Conservation (phyloP, 92 coral and sea anemone genomes). For the Diadumene lineata region DNA sequence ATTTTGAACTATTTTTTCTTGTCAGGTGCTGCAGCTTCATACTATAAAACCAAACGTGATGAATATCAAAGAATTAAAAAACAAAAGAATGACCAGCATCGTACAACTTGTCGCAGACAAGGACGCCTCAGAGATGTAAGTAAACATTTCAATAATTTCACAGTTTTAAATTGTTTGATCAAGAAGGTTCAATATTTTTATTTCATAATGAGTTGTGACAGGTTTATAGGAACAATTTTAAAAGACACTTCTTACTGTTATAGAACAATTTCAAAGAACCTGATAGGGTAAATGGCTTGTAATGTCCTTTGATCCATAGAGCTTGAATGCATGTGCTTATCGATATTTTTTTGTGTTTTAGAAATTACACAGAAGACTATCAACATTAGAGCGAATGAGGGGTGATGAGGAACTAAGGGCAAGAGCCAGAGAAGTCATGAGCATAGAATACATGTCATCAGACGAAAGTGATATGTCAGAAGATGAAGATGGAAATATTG, state of each 20-base stretch:
- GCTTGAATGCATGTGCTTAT: not conserved
- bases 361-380: conserved; percentile 10
- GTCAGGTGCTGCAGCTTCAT: not conserved
- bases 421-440: not conserved
- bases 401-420: not conserved
- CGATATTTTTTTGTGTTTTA: not conserved
- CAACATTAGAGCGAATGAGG: not conserved
- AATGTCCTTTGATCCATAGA: no score
- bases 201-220: no score
- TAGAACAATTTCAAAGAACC: not conserved
- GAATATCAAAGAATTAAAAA: not conserved
- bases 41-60: not conserved
- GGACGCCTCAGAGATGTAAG: conserved; percentile 52
- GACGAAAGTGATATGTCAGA: conserved; percentile 21
- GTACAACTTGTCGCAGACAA: conserved; percentile 35
- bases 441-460: not conserved
- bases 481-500: conserved; percentile 24
- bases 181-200: no score
- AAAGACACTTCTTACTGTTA: not conserved
- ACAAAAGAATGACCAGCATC: conserved; percentile 27
- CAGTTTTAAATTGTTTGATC: no score
- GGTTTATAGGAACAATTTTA: no score
- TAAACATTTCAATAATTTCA: not conserved
- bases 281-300: not conserved
- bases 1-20: not conserved